These are phyloP conservation scores for Neolamprologus toae DNA, from an alignment of 2,113 vertebrate genomes.

Conservation along the genomic window DNA sequence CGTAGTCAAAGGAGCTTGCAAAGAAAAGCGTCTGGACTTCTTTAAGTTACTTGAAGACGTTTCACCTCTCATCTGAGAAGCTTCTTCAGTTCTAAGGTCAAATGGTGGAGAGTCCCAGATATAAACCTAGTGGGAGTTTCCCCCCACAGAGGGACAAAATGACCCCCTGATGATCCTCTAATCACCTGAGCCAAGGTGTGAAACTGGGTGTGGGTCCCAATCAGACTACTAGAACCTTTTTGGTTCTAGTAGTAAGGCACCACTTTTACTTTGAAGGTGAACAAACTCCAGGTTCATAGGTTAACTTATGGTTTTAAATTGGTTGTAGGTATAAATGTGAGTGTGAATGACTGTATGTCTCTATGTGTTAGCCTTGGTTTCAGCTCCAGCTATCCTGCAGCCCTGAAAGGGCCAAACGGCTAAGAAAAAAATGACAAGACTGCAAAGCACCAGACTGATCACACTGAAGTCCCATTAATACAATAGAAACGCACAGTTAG, in stretches of 20 bases:
- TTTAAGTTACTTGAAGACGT: no score
- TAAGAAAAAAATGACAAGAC: neutral
- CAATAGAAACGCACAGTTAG: neutral
- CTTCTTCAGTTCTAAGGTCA: no score
- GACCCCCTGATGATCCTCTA: no score
- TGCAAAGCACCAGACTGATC: neutral
- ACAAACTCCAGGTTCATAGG: neutral
- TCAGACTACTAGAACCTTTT: neutral
- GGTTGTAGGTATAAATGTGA: neutral
- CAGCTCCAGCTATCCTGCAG: neutral
- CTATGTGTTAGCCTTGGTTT: rapidly evolving
- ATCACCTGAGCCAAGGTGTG: no score
- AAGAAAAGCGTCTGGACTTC: no score
- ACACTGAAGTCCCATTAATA: neutral
- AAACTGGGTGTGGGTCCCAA: no score
- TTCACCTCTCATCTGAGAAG: no score
- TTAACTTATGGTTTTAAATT: neutral
- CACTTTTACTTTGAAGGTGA: neutral
- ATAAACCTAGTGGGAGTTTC: rapidly evolving
- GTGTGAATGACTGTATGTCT: neutral
- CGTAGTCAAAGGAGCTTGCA: no score
- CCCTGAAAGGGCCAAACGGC: neutral
- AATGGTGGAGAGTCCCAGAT: no score
- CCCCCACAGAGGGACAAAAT: no score
- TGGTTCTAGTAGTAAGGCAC: neutral